phyloP scores from a whole-genome alignment of 2,888 invertebrate species.

The Augiades crinisus region DNA sequence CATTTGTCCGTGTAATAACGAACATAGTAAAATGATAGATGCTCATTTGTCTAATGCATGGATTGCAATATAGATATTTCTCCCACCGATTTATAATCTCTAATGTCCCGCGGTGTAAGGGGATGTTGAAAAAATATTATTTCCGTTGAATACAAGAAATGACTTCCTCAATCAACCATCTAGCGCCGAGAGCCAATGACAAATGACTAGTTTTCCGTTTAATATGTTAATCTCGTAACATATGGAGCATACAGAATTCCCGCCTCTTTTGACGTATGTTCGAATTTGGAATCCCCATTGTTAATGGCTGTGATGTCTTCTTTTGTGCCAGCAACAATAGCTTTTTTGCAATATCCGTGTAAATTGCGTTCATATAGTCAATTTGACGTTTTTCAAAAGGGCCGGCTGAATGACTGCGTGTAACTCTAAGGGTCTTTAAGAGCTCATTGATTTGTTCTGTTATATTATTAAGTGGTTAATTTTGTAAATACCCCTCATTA shows the following conservation, averaged over 20 bases:
- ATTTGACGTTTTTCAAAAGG: constrained; percentile 53
- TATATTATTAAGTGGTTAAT: constrained; percentile 66
- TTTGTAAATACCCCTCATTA: constrained; percentile 53
- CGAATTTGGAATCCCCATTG: constrained; percentile 58
- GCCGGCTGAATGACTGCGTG: constrained; percentile 55
- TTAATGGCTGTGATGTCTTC: constrained; percentile 70
- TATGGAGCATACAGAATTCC: constrained; percentile 69
- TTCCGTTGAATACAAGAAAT: constrained; percentile 76
- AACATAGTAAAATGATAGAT: constrained; percentile 6
- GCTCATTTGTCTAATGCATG: constrained; percentile 42
- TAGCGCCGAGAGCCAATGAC: constrained; percentile 53
- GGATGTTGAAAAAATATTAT: constrained; percentile 72
- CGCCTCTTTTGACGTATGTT: constrained; percentile 56
- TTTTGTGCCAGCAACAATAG: constrained; percentile 71
- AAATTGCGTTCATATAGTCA: constrained; percentile 61
- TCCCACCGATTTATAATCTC: constrained; percentile 46
- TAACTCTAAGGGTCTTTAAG: constrained; percentile 58
- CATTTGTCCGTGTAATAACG: background rate
- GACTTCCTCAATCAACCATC: constrained; percentile 77
- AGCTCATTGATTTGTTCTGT: constrained; percentile 64
- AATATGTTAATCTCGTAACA: constrained; percentile 72
- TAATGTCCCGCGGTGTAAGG: constrained; percentile 59
- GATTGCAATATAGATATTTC: constrained; percentile 50
- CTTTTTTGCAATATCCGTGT: constrained; percentile 66
- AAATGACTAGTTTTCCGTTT: constrained; percentile 62